Percentiles rank a stretch among this genome's conserved stretches.
Conservation (phyloP, 1,140 invertebrate species). For the Dermatophagoides farinae region DNA sequence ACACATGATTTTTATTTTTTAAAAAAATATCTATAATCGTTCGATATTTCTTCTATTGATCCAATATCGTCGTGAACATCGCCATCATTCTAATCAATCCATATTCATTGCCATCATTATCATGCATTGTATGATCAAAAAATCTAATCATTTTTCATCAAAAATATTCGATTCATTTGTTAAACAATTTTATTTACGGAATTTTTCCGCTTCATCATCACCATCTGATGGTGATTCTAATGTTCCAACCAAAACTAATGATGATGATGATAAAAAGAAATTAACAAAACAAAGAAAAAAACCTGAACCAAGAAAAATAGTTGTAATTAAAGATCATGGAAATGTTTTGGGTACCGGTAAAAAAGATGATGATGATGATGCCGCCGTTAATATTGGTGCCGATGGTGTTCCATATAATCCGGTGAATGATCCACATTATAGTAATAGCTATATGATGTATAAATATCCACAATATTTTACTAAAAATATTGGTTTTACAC, state of each 20-base stretch:
- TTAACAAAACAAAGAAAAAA: background rate
- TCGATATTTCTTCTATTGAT: no score
- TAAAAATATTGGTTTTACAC: background rate
- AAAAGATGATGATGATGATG: background rate
- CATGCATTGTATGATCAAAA: no score
- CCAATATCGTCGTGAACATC: no score
- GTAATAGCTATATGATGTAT: background rate
- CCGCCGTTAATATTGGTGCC: background rate
- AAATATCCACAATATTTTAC: slow-evolving; percentile 12
- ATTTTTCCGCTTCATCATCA: background rate
- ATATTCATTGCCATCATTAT: no score
- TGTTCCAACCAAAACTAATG: background rate
- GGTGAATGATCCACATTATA: background rate
- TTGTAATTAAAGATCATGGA: background rate
- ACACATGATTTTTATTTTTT: no score
- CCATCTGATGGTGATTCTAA: background rate
- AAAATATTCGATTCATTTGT: background rate
- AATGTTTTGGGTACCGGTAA: no score
- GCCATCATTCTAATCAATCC: no score
- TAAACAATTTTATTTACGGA: background rate
- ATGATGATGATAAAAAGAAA: background rate
- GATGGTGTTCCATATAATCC: slow-evolving; percentile 10
- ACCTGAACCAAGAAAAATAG: background rate
- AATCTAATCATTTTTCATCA: no score
- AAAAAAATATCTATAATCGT: no score